Evolutionary conservation across 2,113 vertebrate species (phyloP).

Genomic region (Oryzias curvinotus): DNA sequence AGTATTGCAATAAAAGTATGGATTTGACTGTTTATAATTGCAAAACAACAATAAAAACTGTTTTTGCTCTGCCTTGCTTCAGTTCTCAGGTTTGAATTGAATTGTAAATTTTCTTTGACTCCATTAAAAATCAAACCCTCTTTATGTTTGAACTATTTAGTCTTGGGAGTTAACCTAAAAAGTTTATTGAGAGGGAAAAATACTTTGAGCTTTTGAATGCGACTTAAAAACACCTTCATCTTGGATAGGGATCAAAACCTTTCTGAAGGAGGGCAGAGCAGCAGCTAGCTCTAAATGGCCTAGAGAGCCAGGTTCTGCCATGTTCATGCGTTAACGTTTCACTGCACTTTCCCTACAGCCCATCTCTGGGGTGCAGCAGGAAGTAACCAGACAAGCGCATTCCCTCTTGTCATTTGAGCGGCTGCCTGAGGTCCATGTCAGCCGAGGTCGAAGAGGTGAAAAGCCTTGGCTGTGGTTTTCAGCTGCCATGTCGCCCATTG

Average conservation of each 20-base stretch:
- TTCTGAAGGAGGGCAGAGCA: slow-evolving; percentile 55
- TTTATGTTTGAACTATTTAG: slow-evolving; percentile 34
- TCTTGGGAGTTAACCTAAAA: slow-evolving; percentile 27
- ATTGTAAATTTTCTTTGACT: slow-evolving; percentile 14
- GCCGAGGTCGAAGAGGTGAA: slow-evolving; percentile 76
- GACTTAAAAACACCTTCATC: slow-evolving; percentile 65
- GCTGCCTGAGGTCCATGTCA: slow-evolving; percentile 91
- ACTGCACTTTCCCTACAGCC: slow-evolving; percentile 81
- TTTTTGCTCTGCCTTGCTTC: slow-evolving; percentile 11
- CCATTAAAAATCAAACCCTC: slow-evolving; percentile 12
- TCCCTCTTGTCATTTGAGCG: slow-evolving; percentile 92
- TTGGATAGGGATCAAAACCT: slow-evolving; percentile 43
- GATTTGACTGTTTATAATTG: slow-evolving; percentile 23
- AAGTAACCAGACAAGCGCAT: slow-evolving; percentile 90
- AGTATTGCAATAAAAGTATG: too few species aligned
- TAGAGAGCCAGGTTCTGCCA: slow-evolving; percentile 59
- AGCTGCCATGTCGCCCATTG: slow-evolving; percentile 90
- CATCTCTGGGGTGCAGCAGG: slow-evolving; percentile 95
- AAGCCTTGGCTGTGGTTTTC: slow-evolving; percentile 98
- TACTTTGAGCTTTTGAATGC: slow-evolving; percentile 49
- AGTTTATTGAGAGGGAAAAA: slow-evolving; percentile 53
- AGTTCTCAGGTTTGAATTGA: slow-evolving; percentile 27
- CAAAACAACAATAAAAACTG: slow-evolving; percentile 40
- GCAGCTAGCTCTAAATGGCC: slow-evolving; percentile 57
- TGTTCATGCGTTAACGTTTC: slow-evolving; percentile 71